Base-by-base conservation (phyloP, 2,888 invertebrate genomes). In the Steromphala cineraria region DNA sequence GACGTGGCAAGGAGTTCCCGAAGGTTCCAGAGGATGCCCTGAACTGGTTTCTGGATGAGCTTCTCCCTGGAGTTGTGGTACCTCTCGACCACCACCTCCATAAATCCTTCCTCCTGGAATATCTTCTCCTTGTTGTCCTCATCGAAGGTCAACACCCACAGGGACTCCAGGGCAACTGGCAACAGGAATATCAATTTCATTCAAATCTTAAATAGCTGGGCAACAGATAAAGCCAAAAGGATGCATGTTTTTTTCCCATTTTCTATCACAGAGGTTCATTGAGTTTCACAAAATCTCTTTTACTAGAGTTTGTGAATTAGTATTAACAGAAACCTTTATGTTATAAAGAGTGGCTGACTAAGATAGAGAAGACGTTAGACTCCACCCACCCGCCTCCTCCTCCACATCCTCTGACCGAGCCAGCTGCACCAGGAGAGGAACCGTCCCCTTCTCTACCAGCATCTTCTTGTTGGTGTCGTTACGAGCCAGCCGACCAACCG, bases 111-210 rank as follows among this genome's bases (percentile, higher is more conserved):
- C 67, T 85, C 84, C 28, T 82, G 28, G 17, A 87, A 78, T 77
- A 90, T 87, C 24, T 81, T 78, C 28, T 80, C 74, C 77, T 86
- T 86, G 81, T 87, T 88, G 17, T 84, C 81, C 17, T 87, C 80
- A 71, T 90, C 86, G 81, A 90, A 90, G 5, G 87, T 84, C 36
- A 90, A 76, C 3, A 85, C 83, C 89, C 90, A 89, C n/a, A 89
- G 46, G 0, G 86, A 84, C 53, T 79, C 80, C 21, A 86, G 67
- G 76, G 86, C 85, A 80, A 85, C 88, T 88, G 79, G 4, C 78
- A 75, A 71, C 8, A 52, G 19, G 5, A 15, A 24, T 46, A 10
- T 46, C 13, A 46, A 46, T 46, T 4, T 46, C 13, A 46, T 10
- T n/a, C 7, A 13, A 46, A 46, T 10, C 5, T 46, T 13, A 36